phyloP scores from a whole-genome alignment of 2,797 vertebrate genomes.

The Myotis vivesi region DNA sequence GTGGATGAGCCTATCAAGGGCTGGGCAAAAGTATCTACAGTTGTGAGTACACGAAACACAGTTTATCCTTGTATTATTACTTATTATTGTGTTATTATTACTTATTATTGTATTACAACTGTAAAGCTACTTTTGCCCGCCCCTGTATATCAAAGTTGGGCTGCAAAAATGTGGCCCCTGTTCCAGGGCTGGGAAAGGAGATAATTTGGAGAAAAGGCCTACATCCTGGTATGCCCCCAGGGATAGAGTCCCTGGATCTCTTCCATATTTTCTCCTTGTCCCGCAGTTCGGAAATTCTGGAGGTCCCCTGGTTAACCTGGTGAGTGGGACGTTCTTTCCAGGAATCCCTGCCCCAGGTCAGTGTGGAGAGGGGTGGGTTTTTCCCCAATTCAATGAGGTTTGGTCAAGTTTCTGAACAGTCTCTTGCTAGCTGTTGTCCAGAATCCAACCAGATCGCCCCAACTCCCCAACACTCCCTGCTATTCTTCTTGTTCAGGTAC shows the following conservation, averaged over 20 bases:
- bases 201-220: neutral
- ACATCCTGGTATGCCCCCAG: neutral
- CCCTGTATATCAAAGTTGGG: fast-evolving
- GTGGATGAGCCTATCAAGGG: neutral
- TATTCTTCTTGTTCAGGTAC: conserved; percentile 39
- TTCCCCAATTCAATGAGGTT: neutral
- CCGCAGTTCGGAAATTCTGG: conserved; percentile 97
- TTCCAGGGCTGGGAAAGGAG: neutral
- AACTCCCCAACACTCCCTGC: neutral
- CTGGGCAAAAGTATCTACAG: neutral
- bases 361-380: neutral
- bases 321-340: conserved; percentile 82
- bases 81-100: neutral
- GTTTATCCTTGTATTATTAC: neutral
- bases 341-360: conserved; percentile 55
- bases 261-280: conserved; percentile 68
- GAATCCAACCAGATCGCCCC: neutral
- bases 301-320: conserved; percentile 96
- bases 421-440: neutral
- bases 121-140: neutral
- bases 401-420: conserved; percentile 4
- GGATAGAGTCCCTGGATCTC: conserved; percentile 30
- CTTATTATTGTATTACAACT: neutral
- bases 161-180: neutral
- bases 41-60: neutral